phyloP scores from a whole-genome alignment of 2,888 invertebrate species.

The Heliothis peltigera region DNA sequence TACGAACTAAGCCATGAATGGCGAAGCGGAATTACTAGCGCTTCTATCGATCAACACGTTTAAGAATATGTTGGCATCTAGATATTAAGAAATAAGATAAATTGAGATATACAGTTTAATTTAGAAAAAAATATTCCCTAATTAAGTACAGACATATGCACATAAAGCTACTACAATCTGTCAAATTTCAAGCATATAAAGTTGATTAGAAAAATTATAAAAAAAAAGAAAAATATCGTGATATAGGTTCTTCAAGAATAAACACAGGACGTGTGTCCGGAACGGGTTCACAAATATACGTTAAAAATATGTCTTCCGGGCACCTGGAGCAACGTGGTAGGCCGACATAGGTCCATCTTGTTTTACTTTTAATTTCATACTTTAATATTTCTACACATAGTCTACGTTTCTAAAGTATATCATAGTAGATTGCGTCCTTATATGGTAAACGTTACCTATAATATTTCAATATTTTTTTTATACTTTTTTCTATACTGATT shows the following conservation, averaged over 20 bases:
- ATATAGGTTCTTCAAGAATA: neutral
- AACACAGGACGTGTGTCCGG: conserved; percentile 34
- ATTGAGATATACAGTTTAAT: neutral
- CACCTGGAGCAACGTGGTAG: neutral
- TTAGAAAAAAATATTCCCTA: neutral
- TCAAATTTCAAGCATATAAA: no score
- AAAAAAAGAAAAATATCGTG: no score
- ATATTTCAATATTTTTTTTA: neutral
- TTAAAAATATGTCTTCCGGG: neutral
- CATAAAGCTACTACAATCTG: no score
- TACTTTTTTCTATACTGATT: no score
- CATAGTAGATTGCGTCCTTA: neutral
- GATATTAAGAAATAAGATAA: neutral
- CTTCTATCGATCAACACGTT: conserved; percentile 8
- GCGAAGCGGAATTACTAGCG: conserved; percentile 22
- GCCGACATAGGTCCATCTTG: neutral
- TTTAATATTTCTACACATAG: no score
- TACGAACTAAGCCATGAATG: conserved; percentile 18
- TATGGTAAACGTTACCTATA: no score
- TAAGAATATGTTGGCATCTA: conserved; percentile 5
- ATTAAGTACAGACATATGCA: no score
- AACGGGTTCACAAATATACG: conserved; percentile 30
- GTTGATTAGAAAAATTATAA: no score
- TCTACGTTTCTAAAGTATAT: neutral
- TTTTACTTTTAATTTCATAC: neutral